Conservation (phyloP, 2,888 invertebrate species). For the Drosophila formosana region DNA sequence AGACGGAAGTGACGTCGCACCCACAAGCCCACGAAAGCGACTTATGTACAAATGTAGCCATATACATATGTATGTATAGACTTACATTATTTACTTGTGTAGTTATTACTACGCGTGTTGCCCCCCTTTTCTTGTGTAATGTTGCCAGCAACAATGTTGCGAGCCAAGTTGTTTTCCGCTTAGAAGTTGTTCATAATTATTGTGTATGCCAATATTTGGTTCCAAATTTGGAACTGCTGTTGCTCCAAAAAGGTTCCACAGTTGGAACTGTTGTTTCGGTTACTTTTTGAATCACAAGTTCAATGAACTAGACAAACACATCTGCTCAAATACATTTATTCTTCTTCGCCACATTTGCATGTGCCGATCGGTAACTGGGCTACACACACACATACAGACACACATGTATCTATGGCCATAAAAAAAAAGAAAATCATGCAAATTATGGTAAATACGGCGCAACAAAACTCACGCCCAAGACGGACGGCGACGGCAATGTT, state of each 20-base stretch:
- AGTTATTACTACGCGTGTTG: conserved; percentile 39
- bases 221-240: conserved; percentile 26
- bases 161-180: conserved; percentile 7
- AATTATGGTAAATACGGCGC: conserved; percentile 71
- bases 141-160: conserved; percentile 50
- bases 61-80: conserved; percentile 4
- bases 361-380: conserved; percentile 54
- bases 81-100: conserved; percentile 8
- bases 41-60: conserved; percentile 15
- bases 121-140: conserved; percentile 1
- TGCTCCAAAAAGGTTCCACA: background rate
- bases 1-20: conserved; percentile 72
- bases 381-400: conserved; percentile 21
- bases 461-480: conserved; percentile 61
- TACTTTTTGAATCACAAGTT: conserved; percentile 35
- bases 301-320: conserved; percentile 63
- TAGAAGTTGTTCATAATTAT: background rate
- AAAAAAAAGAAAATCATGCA: conserved; percentile 55
- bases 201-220: background rate
- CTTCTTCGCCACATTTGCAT: conserved; percentile 15
- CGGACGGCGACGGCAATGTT: conserved; percentile 6
- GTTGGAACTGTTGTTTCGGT: background rate
- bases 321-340: conserved; percentile 60
- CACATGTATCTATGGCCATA: conserved; percentile 34
- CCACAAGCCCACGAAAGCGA: conserved; percentile 40